Percentiles rank a stretch among this genome's conserved stretches.
These are phyloP conservation scores for Limanda limanda DNA, from an alignment of 2,113 vertebrate species.

Conservation along the genomic window DNA sequence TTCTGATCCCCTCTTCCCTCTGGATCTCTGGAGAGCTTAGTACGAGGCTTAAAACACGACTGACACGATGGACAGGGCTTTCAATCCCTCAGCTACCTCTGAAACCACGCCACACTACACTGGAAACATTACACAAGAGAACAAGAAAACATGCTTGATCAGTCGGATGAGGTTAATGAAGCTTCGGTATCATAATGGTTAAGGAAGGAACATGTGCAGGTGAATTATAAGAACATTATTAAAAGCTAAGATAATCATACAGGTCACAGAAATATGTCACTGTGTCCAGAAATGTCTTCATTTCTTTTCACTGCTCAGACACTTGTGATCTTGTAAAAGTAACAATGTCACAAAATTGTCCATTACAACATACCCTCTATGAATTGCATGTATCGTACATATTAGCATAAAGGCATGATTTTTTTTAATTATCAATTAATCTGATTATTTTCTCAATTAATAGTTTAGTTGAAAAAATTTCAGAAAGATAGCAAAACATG, in stretches of 20 bases:
- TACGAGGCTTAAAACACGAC: slow-evolving; percentile 38
- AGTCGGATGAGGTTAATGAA: neutral
- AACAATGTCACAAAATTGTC: no score
- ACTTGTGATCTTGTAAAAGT: no score
- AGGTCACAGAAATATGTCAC: no score
- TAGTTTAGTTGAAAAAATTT: neutral
- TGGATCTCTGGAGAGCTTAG: slow-evolving; percentile 51
- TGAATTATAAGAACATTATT: neutral
- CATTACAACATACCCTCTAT: no score
- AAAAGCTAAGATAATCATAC: no score
- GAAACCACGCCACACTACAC: neutral
- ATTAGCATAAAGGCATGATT: no score
- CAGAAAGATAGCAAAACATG: neutral
- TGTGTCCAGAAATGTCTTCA: no score
- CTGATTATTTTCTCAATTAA: neutral
- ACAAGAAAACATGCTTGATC: neutral
- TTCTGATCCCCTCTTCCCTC: slow-evolving; percentile 64
- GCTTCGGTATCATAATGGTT: neutral
- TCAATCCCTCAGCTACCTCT: slow-evolving; percentile 5
- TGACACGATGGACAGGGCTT: slow-evolving; percentile 14
- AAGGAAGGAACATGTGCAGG: neutral
- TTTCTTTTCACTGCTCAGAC: no score
- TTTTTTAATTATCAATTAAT: no score
- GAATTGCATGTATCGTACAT: no score
- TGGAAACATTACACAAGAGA: neutral